A percentile compares a stretch with the other conserved stretches of the same genome.
phyloP scores from a whole-genome alignment of 2,113 vertebrate genomes.

The Austrofundulus limnaeus region DNA sequence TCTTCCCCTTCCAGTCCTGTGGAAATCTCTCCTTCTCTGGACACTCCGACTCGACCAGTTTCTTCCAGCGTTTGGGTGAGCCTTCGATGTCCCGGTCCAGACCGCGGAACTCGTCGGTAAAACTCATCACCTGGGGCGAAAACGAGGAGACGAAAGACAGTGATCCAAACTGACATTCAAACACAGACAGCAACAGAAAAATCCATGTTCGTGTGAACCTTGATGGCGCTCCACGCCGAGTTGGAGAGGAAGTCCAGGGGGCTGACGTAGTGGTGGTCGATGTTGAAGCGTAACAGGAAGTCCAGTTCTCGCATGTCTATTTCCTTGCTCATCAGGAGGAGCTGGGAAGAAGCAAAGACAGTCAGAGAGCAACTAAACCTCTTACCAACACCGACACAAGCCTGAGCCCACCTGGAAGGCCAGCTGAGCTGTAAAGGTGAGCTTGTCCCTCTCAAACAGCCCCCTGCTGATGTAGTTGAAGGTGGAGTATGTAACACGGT shows the following conservation, averaged over 20 bases:
- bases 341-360: slow-evolving; percentile 49
- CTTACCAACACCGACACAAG: neutral
- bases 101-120: slow-evolving; percentile 80
- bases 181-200: neutral
- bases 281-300: slow-evolving; percentile 82
- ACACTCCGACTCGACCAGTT: slow-evolving; percentile 78
- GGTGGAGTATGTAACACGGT: slow-evolving; percentile 77
- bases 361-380: slow-evolving; percentile 10
- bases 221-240: slow-evolving; percentile 80
- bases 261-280: slow-evolving; percentile 77
- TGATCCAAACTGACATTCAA: neutral
- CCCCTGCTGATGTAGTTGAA: slow-evolving; percentile 81
- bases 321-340: slow-evolving; percentile 80
- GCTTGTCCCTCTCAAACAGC: slow-evolving; percentile 81
- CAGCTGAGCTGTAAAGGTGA: slow-evolving; percentile 78
- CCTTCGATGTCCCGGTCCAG: slow-evolving; percentile 81
- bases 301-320: slow-evolving; percentile 77
- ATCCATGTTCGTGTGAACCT: slow-evolving; percentile 45
- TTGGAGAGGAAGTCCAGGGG: slow-evolving; percentile 81
- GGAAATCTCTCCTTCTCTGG: slow-evolving; percentile 81
- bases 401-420: slow-evolving; percentile 74
- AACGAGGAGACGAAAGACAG: neutral
- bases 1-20: slow-evolving; percentile 80
- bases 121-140: slow-evolving; percentile 69
- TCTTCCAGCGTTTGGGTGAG: slow-evolving; percentile 79